These are phyloP conservation scores for Belgica antarctica DNA, from an alignment of 2,888 invertebrate genomes.

Conservation along the genomic window DNA sequence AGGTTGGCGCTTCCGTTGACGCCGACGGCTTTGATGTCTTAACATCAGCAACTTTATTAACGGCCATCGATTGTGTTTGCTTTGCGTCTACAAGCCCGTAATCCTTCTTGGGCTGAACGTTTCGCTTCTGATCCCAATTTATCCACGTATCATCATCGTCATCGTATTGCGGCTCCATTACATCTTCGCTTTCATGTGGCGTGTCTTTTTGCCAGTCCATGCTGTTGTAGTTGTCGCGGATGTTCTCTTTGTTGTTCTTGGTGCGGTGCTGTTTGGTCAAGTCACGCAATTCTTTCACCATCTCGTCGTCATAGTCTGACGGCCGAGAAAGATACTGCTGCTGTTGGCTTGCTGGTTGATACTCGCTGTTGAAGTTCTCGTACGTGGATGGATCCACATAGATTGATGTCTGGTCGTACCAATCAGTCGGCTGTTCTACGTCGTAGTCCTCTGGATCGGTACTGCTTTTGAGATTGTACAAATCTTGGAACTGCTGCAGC, in stretches of 20 bases:
- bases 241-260: not conserved
- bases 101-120: slow-evolving; percentile 45
- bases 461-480: slow-evolving; percentile 35
- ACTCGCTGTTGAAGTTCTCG: not conserved
- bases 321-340: slow-evolving; percentile 35
- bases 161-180: slow-evolving; percentile 47
- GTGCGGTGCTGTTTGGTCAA: slow-evolving; percentile 2
- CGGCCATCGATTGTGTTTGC: slow-evolving; percentile 29
- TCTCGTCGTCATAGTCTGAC: slow-evolving; percentile 40
- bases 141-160: slow-evolving; percentile 56
- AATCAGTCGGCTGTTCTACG: slow-evolving; percentile 65
- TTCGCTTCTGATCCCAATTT: slow-evolving; percentile 57
- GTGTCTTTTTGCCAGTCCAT: slow-evolving; percentile 28
- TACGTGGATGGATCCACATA: slow-evolving; percentile 47
- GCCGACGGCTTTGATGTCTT: slow-evolving; percentile 27
- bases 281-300: slow-evolving; percentile 37
- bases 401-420: slow-evolving; percentile 58
- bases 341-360: not conserved
- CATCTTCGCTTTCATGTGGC: slow-evolving; percentile 45
- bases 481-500: slow-evolving; percentile 46
- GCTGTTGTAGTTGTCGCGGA: not conserved
- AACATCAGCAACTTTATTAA: slow-evolving; percentile 16
- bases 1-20: slow-evolving; percentile 34
- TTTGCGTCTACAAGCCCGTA: slow-evolving; percentile 46
- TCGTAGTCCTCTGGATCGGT: slow-evolving; percentile 62